Evolutionary conservation across 2,113 vertebrate species (phyloP).

Genomic region (Thamnaconus septentrionalis): DNA sequence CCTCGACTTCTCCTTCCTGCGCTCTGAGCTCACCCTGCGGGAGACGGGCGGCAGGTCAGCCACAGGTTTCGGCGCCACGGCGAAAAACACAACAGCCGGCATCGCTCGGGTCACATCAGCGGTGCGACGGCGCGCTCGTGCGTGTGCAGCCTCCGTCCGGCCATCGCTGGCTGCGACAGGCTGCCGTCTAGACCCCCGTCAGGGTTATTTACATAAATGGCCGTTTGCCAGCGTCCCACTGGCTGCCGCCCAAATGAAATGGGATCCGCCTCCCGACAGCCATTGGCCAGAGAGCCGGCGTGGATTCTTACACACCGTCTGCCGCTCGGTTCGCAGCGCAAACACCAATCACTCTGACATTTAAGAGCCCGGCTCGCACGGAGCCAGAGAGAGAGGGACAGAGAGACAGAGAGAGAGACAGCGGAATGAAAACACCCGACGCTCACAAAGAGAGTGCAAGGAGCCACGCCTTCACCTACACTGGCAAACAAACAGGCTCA

Average conservation of each 20-base stretch:
- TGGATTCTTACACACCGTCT: background rate
- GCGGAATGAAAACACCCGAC: conserved; percentile 10
- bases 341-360: conserved; percentile 49
- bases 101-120: conserved; percentile 5
- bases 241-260: conserved; percentile 41
- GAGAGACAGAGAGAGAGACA: conserved; percentile 1
- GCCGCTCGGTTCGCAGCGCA: conserved; percentile 36
- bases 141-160: background rate
- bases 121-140: no score
- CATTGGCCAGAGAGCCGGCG: conserved; percentile 36
- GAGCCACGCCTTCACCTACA: background rate
- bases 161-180: conserved; percentile 16
- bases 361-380: conserved; percentile 33
- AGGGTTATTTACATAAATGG: conserved; percentile 38
- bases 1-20: conserved; percentile 94
- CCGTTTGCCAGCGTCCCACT: conserved; percentile 31
- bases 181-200: conserved; percentile 10
- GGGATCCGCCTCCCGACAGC: conserved; percentile 19
- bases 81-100: conserved; percentile 14
- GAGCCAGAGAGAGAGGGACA: conserved; percentile 2
- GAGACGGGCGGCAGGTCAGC: conserved; percentile 37
- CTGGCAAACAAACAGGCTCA: background rate
- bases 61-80: conserved; percentile 2
- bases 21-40: conserved; percentile 89
- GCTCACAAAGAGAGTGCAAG: background rate